phyloP scores from a whole-genome alignment of 2,888 invertebrate species.

The Cheilosia pagana region DNA sequence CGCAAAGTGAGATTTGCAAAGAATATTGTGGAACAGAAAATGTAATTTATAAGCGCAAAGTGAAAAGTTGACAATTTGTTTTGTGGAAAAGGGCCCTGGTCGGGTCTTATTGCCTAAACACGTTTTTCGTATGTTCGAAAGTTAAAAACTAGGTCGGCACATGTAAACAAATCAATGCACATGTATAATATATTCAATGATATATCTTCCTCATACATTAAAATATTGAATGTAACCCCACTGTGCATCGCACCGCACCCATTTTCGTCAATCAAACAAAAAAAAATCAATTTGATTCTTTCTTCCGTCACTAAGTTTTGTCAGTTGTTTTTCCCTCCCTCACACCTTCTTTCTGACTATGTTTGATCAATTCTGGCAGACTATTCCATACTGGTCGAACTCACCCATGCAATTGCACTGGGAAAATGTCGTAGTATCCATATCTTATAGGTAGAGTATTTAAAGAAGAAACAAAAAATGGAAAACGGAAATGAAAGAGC shows the following conservation, averaged over 20 bases:
- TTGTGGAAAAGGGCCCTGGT: no score
- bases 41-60: no score
- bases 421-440: constrained; percentile 39
- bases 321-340: constrained; percentile 12
- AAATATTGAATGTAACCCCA: no score
- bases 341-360: neutral
- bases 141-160: no score
- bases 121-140: no score
- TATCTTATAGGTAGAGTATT: constrained; percentile 15
- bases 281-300: constrained; percentile 39
- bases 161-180: no score
- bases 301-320: constrained; percentile 37
- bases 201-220: no score
- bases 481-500: constrained; percentile 48
- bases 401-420: constrained; percentile 54
- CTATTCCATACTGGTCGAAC: constrained; percentile 56
- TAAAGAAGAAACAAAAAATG: constrained; percentile 11
- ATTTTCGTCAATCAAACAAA: constrained; percentile 21
- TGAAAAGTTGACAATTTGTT: no score
- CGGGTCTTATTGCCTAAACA: no score
- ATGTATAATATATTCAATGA: no score
- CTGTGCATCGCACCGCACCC: constrained; percentile 19
- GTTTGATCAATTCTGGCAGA: constrained; percentile 59
- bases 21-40: no score
- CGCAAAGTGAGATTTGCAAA: no score